phyloP scores from a whole-genome alignment of 2,888 invertebrate species.

The Scaptomyza reducta region DNA sequence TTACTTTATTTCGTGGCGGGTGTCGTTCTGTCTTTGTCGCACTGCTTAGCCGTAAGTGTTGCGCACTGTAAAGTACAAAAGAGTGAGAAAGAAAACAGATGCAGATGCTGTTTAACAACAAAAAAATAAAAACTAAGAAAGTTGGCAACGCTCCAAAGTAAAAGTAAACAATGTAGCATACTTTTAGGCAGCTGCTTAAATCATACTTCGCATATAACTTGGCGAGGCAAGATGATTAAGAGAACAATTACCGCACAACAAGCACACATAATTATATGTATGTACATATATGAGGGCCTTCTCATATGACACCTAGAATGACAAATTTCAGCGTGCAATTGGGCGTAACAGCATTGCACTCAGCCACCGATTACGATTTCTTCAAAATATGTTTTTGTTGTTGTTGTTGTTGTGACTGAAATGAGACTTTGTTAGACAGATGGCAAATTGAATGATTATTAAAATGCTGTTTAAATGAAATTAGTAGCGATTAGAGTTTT shows the following conservation, averaged over 20 bases:
- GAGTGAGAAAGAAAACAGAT: constrained; percentile 25
- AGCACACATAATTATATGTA: constrained; percentile 29
- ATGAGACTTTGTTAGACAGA: constrained; percentile 33
- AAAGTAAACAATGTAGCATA: constrained; percentile 28
- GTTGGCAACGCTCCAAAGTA: constrained; percentile 51
- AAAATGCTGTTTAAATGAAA: constrained; percentile 41
- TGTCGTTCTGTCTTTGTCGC: constrained; percentile 13
- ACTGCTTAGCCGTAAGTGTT: constrained; percentile 55
- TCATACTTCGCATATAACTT: neutral
- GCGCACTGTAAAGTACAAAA: constrained; percentile 41
- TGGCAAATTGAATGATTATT: constrained; percentile 25
- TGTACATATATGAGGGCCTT: constrained; percentile 1
- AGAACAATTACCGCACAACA: constrained; percentile 45
- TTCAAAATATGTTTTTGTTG: constrained; percentile 8
- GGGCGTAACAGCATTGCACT: constrained; percentile 50
- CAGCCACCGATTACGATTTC: constrained; percentile 5
- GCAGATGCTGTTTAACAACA: constrained; percentile 20
- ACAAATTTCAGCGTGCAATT: constrained; percentile 70
- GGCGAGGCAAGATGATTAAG: constrained; percentile 42
- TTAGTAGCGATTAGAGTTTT: constrained; percentile 42
- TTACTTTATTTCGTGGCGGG: constrained; percentile 31
- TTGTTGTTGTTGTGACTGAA: constrained; percentile 39
- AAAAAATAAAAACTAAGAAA: neutral
- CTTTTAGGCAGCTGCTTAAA: constrained; percentile 45
- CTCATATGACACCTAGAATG: constrained; percentile 52